Conservation (phyloP, 2,888 invertebrate species). For the Tenthredo livida region DNA sequence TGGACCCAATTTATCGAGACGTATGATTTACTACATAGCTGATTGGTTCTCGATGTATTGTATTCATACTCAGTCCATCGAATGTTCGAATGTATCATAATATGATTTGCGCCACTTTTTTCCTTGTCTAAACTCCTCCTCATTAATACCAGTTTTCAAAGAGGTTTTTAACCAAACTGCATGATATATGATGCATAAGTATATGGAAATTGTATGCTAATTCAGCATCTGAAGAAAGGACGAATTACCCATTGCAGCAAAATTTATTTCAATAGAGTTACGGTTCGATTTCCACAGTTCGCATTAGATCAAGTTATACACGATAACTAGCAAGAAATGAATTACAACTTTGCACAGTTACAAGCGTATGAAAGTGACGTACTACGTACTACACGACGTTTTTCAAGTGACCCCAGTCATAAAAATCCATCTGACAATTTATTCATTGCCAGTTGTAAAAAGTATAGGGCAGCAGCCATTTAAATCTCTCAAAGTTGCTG, state of each 20-base stretch:
- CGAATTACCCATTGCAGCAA: neutral
- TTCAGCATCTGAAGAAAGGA: neutral
- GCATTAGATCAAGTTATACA: neutral
- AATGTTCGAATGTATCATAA: neutral
- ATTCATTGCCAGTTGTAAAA: neutral
- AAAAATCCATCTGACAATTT: constrained; percentile 9
- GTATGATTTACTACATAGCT: neutral
- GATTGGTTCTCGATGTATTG: neutral
- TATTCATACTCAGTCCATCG: neutral
- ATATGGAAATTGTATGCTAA: constrained; percentile 2
- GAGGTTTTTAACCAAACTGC: neutral
- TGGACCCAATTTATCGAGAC: neutral
- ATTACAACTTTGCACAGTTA: neutral
- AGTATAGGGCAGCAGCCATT: neutral
- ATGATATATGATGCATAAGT: neutral
- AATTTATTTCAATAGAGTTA: neutral
- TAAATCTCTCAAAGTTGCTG: neutral
- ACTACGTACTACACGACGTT: neutral
- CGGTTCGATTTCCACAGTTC: neutral
- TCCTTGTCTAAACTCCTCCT: neutral
- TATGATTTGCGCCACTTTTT: neutral
- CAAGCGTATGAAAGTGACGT: neutral
- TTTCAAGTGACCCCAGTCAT: neutral
- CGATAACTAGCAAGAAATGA: neutral
- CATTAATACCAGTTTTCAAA: neutral